Evolutionary conservation across 1,140 invertebrate genomes (phyloP).

Genomic region (Xylocopa sonorina): DNA sequence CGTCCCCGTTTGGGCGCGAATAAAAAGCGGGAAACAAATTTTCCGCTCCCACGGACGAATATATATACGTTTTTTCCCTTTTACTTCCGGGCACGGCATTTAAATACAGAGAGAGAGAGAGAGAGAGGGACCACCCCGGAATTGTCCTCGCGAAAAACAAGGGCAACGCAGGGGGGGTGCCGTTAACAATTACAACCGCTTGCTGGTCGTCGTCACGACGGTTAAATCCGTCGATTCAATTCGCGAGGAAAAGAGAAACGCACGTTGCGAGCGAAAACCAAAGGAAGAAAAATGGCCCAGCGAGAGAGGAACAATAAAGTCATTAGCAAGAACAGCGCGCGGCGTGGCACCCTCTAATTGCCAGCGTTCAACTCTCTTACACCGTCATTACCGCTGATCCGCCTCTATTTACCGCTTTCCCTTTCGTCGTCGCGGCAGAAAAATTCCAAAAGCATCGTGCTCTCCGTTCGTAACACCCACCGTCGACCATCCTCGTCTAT

Average conservation of each 20-base stretch:
- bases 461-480: too few species aligned
- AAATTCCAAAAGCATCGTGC: not conserved
- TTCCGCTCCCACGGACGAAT: conserved; percentile 8
- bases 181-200: conserved; percentile 20
- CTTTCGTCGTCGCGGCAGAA: conserved; percentile 10
- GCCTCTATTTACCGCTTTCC: conserved; percentile 10
- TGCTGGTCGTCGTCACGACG: not conserved
- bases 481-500: not conserved
- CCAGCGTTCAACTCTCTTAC: not conserved
- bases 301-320: not conserved
- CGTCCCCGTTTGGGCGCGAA: conserved; percentile 21
- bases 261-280: not conserved
- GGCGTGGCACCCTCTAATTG: conserved; percentile 13
- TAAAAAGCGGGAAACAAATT: conserved; percentile 40
- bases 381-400: conserved; percentile 4
- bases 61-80: too few species aligned
- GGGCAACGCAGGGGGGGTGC: not conserved
- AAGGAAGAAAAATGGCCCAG: not conserved
- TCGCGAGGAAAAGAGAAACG: not conserved
- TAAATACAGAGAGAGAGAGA: too few species aligned
- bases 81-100: not conserved
- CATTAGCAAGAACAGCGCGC: not conserved
- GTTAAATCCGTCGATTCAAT: not conserved
- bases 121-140: not conserved
- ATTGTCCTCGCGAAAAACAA: not conserved